These are phyloP conservation scores for Chaetodon trifasciatus DNA, from an alignment of 2,797 vertebrate species.

Conservation along the genomic window DNA sequence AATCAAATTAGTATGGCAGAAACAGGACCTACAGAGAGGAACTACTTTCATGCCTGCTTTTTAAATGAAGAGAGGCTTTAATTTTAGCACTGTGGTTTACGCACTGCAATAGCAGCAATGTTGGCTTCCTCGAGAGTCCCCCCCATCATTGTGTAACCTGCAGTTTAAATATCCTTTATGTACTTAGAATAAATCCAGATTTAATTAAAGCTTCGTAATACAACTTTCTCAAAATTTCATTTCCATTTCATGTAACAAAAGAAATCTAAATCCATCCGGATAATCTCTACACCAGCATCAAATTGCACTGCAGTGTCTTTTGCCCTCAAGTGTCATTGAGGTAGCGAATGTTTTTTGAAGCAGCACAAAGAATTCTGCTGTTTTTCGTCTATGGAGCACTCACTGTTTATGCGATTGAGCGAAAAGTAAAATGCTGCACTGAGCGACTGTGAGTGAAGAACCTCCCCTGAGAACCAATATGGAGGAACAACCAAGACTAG, in stretches of 20 bases:
- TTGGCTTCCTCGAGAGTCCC: conserved; percentile 14
- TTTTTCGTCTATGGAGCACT: conserved; percentile 6
- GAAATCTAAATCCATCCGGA: conserved; percentile 82
- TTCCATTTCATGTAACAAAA: conserved; percentile 83
- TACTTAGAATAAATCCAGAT: conserved; percentile 79
- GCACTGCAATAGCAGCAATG: conserved; percentile 15
- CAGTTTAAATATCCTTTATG: conserved; percentile 73
- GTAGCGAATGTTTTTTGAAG: conserved; percentile 33
- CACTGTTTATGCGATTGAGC: background rate
- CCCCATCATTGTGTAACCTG: conserved; percentile 47
- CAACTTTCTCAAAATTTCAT: conserved; percentile 79
- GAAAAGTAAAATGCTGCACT: background rate
- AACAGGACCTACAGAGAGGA: background rate
- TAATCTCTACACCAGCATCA: conserved; percentile 78
- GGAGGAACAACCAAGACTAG: background rate
- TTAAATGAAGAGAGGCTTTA: background rate
- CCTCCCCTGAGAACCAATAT: conserved; percentile 17
- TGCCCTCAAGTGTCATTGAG: conserved; percentile 78
- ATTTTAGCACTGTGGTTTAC: conserved; percentile 15
- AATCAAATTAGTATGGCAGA: conserved; percentile 18
- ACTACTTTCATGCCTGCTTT: background rate
- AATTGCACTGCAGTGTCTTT: conserved; percentile 75
- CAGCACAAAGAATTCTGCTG: conserved; percentile 20
- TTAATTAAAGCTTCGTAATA: conserved; percentile 77
- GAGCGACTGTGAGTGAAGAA: background rate